Conservation (phyloP, 2,113 vertebrate species). For the Petromus typicus region DNA sequence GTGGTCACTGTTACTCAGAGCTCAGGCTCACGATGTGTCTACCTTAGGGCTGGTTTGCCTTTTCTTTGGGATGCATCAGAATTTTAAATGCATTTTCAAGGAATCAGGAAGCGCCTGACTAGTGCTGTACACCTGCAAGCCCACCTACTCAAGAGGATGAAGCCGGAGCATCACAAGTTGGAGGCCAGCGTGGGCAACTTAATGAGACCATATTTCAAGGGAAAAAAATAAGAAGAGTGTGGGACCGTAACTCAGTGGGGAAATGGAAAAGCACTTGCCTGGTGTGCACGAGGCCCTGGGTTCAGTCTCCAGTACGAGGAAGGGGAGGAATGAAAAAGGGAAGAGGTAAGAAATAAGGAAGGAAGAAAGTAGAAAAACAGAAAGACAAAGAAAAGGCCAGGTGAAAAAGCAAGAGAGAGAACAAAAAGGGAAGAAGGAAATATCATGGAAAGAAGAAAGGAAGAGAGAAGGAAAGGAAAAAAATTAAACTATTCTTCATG, state of each 20-base stretch:
- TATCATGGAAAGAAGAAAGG: neutral
- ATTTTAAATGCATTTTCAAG: neutral
- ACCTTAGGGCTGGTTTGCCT: fast-evolving
- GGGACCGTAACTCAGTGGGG: neutral
- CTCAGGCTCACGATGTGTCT: neutral
- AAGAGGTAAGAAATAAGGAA: neutral
- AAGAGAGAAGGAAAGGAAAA: neutral
- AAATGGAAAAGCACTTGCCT: neutral
- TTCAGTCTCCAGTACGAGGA: neutral
- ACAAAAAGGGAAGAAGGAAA: neutral
- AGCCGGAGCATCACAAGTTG: neutral
- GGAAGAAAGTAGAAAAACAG: neutral
- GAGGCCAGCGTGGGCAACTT: neutral
- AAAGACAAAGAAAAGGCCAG: neutral
- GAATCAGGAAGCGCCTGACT: neutral
- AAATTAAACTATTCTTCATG: neutral
- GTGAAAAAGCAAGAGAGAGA: too few species aligned
- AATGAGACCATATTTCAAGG: neutral
- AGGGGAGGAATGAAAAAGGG: fast-evolving
- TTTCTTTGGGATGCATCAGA: neutral
- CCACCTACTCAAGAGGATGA: neutral
- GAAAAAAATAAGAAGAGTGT: neutral
- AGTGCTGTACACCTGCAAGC: neutral
- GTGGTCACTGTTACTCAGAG: neutral
- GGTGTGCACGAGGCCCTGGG: neutral